These are phyloP conservation scores for Zygogramma bicolorata DNA, from an alignment of 2,888 invertebrate genomes.

Conservation along the genomic window DNA sequence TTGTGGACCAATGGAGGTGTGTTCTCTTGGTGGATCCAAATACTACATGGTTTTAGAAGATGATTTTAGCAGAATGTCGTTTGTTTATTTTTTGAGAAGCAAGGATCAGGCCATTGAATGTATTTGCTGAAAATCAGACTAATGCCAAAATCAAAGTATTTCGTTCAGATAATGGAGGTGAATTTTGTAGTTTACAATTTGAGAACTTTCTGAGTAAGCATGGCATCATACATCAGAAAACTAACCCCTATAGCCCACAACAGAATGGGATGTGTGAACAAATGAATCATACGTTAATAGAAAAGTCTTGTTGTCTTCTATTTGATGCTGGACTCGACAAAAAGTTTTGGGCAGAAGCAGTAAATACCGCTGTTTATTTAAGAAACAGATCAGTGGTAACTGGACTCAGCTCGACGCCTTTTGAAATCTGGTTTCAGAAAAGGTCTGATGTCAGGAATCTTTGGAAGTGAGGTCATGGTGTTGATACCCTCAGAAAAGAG, in stretches of 20 bases:
- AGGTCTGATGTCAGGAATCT: slow-evolving; percentile 8
- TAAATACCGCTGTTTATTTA: slow-evolving; percentile 50
- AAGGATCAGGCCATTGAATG: slow-evolving; percentile 9
- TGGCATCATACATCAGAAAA: slow-evolving; percentile 55
- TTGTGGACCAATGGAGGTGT: slow-evolving; percentile 42
- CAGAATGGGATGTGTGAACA: slow-evolving; percentile 56
- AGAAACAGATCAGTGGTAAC: slow-evolving; percentile 13
- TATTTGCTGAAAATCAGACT: slow-evolving; percentile 51
- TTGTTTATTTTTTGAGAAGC: slow-evolving; percentile 21
- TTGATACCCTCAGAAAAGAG: too few species aligned
- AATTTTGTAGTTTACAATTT: slow-evolving; percentile 50
- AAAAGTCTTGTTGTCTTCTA: slow-evolving; percentile 51
- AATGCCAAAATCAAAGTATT: slow-evolving; percentile 46
- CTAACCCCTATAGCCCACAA: slow-evolving; percentile 54
- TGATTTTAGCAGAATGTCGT: slow-evolving; percentile 19
- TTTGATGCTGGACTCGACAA: slow-evolving; percentile 45
- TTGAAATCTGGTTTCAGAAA: slow-evolving; percentile 16
- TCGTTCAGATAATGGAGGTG: slow-evolving; percentile 46
- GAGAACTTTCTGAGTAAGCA: slow-evolving; percentile 39
- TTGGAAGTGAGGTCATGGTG: slow-evolving; percentile 19
- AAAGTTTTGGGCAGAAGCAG: slow-evolving; percentile 58
- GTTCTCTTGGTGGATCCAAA: slow-evolving; percentile 30
- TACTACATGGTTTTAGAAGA: slow-evolving; percentile 41
- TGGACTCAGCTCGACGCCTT: slow-evolving; percentile 1
- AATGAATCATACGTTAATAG: slow-evolving; percentile 47